phyloP scores from a whole-genome alignment of 64 coral and sea anemone species.

The Porites australiensis region DNA sequence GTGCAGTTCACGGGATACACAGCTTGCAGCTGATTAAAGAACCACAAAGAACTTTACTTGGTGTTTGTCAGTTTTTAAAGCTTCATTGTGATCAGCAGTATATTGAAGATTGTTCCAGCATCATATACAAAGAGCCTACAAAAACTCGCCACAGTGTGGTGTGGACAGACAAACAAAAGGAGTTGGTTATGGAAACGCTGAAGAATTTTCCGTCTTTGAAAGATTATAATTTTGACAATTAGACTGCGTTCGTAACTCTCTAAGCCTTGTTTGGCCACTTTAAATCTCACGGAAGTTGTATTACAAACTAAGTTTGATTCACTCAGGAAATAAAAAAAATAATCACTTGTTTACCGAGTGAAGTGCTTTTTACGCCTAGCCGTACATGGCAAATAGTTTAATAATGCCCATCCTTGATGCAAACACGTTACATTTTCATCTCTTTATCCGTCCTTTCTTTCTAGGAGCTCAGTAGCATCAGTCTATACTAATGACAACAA shows the following conservation, averaged over 20 bases:
- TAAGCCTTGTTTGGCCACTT: no score
- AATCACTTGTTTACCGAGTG: no score
- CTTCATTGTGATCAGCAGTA: slow-evolving; percentile 68
- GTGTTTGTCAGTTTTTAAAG: slow-evolving; percentile 77
- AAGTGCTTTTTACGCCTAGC: no score
- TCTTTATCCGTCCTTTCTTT: no score
- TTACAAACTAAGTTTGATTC: no score
- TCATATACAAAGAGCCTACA: slow-evolving; percentile 66
- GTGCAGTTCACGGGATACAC: slow-evolving; percentile 60
- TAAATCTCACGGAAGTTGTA: no score
- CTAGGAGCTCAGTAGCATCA: no score
- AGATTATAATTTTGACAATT: slow-evolving; percentile 61
- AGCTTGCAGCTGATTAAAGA: slow-evolving; percentile 69
- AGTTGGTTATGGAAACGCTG: slow-evolving; percentile 57
- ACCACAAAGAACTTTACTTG: slow-evolving; percentile 23
- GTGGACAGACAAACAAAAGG: slow-evolving; percentile 66
- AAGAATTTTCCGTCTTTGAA: slow-evolving; percentile 52
- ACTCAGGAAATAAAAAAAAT: no score
- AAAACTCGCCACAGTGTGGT: slow-evolving; percentile 62
- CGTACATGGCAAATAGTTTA: no score
- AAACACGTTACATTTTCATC: no score
- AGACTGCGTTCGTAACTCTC: not conserved
- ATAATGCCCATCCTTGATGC: no score
- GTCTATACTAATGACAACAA: not conserved
- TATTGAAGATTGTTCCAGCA: slow-evolving; percentile 77